phyloP scores from a whole-genome alignment of 2,888 invertebrate genomes.

The Blastobasis lacticolella region DNA sequence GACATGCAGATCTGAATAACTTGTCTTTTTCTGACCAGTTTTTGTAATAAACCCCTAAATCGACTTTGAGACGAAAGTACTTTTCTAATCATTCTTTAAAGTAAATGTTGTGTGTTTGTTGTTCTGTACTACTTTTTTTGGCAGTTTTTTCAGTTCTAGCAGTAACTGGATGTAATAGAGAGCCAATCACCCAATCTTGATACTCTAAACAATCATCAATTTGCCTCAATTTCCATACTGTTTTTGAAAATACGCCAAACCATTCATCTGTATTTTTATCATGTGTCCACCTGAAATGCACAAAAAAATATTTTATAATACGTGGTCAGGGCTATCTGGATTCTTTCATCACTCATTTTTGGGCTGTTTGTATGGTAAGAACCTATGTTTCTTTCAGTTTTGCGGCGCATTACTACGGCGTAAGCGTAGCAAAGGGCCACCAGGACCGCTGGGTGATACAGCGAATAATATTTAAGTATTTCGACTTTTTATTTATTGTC shows the following conservation, averaged over 20 bases:
- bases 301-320: neutral
- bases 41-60: conserved; percentile 81
- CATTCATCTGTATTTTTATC: conserved; percentile 72
- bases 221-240: conserved; percentile 85
- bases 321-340: too few relatives aligned
- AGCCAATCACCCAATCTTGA: conserved; percentile 74
- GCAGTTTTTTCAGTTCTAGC: conserved; percentile 14
- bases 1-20: conserved; percentile 80
- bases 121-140: conserved; percentile 12
- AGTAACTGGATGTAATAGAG: conserved; percentile 24
- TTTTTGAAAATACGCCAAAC: conserved; percentile 83
- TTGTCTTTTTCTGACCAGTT: conserved; percentile 85
- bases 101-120: conserved; percentile 12
- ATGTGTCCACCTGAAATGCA: conserved; percentile 75
- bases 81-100: conserved; percentile 72
- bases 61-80: conserved; percentile 86
- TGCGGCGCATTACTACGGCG: too few relatives aligned
- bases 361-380: too few relatives aligned
- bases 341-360: too few relatives aligned
- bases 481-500: neutral
- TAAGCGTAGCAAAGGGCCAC: too few relatives aligned
- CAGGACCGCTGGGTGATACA: too few relatives aligned
- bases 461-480: neutral
- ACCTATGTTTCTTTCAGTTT: too few relatives aligned
- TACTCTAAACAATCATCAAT: conserved; percentile 75